These are phyloP conservation scores for Phasianus colchicus DNA, from an alignment of 2,113 vertebrate species.

Conservation along the genomic window DNA sequence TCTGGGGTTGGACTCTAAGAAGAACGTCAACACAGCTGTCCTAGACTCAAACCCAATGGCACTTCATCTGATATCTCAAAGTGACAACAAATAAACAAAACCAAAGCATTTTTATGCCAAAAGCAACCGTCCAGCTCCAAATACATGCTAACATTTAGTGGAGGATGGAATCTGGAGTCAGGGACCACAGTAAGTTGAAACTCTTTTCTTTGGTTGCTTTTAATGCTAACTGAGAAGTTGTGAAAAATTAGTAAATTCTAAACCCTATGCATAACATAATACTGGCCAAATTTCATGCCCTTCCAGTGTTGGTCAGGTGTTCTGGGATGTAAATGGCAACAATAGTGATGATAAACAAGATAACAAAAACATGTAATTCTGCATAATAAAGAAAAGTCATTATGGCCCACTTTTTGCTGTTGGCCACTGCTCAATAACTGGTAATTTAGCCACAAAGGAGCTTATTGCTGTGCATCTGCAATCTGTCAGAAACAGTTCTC, in stretches of 20 bases:
- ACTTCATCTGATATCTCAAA: constrained; percentile 75
- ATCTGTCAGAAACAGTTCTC: constrained; percentile 66
- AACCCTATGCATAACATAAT: background rate
- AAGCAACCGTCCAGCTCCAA: constrained; percentile 73
- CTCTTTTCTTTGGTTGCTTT: constrained; percentile 28
- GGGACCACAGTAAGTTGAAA: constrained; percentile 72
- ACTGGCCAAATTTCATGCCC: background rate
- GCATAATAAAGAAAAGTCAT: constrained; percentile 20
- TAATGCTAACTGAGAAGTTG: constrained; percentile 49
- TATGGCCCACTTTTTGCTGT: constrained; percentile 17
- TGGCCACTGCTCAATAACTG: constrained; percentile 59
- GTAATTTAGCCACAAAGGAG: constrained; percentile 33
- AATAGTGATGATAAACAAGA: constrained; percentile 39
- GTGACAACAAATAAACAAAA: constrained; percentile 82
- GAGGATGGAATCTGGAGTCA: constrained; percentile 57
- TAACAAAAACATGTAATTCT: constrained; percentile 14
- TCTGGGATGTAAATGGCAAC: background rate
- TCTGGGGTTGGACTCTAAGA: background rate
- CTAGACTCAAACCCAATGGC: constrained; percentile 49
- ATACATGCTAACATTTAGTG: constrained; percentile 43
- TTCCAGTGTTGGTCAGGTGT: constrained; percentile 9
- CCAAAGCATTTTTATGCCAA: constrained; percentile 69
- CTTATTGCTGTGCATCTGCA: constrained; percentile 37
- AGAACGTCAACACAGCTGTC: constrained; percentile 77
- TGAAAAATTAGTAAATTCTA: background rate